These are phyloP conservation scores for Macroteleia sp. DNA, from an alignment of 2,888 invertebrate species.

Conservation along the genomic window DNA sequence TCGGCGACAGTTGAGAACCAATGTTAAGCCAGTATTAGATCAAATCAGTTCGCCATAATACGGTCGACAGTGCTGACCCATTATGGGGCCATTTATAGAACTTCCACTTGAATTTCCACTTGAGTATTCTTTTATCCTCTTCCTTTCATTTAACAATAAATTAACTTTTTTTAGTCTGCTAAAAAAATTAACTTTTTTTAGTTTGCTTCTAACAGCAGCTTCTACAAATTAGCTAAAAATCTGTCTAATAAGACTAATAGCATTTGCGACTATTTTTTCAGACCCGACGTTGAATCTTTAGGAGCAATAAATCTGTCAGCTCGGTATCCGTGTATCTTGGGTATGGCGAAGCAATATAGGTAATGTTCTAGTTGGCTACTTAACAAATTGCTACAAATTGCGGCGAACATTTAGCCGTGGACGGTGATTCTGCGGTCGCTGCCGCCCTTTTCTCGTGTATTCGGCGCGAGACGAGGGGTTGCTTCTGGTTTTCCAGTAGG, in stretches of 20 bases:
- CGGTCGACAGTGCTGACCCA: too few relatives aligned
- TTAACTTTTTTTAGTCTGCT: too few relatives aligned
- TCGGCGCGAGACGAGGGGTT: slow-evolving; percentile 62
- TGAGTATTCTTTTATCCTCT: too few relatives aligned
- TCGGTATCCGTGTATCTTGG: slow-evolving; percentile 75
- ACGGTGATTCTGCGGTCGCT: slow-evolving; percentile 70
- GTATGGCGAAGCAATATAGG: slow-evolving; percentile 80
- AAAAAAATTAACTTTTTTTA: too few relatives aligned
- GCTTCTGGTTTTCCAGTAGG: slow-evolving; percentile 65
- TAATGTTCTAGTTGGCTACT: slow-evolving; percentile 83
- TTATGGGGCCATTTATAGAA: too few relatives aligned
- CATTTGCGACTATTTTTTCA: slow-evolving; percentile 34
- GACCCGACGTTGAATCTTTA: slow-evolving; percentile 31
- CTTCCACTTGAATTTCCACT: too few relatives aligned
- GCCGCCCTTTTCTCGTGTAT: slow-evolving; percentile 64
- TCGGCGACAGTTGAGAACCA: too few relatives aligned
- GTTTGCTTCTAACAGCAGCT: background rate
- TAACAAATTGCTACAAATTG: slow-evolving; percentile 84
- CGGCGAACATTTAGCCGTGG: slow-evolving; percentile 79
- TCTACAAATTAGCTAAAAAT: slow-evolving; percentile 33
- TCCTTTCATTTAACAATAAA: too few relatives aligned
- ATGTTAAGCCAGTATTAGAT: too few relatives aligned
- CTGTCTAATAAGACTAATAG: slow-evolving; percentile 44
- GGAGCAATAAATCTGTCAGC: slow-evolving; percentile 78
- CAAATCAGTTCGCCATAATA: too few relatives aligned